Base-by-base conservation (phyloP, 2,797 vertebrate species). In the Sebastes vulpes region DNA sequence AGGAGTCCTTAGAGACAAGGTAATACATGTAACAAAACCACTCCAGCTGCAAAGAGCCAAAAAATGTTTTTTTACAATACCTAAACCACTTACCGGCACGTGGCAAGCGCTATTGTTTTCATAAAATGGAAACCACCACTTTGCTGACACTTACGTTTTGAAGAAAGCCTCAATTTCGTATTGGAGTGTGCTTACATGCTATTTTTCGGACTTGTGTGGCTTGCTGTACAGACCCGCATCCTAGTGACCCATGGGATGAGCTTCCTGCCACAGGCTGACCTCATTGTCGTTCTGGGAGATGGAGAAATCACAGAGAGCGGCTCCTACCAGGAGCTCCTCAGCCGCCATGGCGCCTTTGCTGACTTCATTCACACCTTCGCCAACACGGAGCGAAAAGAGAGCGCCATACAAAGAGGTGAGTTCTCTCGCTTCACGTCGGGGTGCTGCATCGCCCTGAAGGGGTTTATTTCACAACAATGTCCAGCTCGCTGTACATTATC, bases 171-270 rank as follows among this genome's bases (percentile, higher is more conserved):
- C 35, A 68, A 72, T 81, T 88, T 82, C 58, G 56, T 7, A 42
- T 81, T 79, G 70, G 75, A 85, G 86, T 87, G 82, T 71, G 71
- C 81, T 84, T 69, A 84, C 72, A 63, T 78, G 42, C 50, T 64
- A 72, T 78, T 88, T 86, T 89, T 83, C 52, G 63, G 84, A 83
- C 85, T 76, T 70, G 72, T 89, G 79, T 73, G 86, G 72, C 68
- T 90, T 80, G 29, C 81, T 85, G 48, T 79, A 72, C 92, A 99
- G 98, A 99, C 98, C 7, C 97, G 98, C 52, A 93, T 99, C 80
- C 96, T 99, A 69, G 98, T 98, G 86, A 99, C 99, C 72, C 97
- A 99, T 23, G 88, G 97, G 9, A 94, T 95, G 87, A 97, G 96
- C 75, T 81, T 98, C 95, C 95, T 99, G 93, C 97, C 97, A 3